Conservation (phyloP, 1,140 invertebrate species). For the Caenorhabditis latens region DNA sequence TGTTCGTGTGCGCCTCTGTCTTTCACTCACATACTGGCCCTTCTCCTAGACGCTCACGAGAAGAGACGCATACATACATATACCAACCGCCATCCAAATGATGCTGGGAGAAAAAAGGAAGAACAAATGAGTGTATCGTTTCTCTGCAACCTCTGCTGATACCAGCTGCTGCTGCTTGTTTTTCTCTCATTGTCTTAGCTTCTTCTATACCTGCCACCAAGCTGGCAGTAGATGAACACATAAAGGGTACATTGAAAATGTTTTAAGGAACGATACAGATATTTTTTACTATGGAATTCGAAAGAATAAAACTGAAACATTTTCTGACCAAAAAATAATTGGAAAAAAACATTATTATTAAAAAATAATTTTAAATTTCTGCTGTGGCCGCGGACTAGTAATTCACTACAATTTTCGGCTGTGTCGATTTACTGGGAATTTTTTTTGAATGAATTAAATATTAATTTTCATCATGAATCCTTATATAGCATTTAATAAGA, state of each 20-base stretch:
- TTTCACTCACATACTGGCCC: conserved; percentile 31
- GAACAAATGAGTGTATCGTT: neutral
- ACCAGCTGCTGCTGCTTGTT: neutral
- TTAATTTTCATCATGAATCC: too few species aligned
- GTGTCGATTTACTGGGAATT: neutral
- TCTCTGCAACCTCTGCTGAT: neutral
- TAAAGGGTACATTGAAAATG: neutral
- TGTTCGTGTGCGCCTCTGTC: conserved; percentile 20
- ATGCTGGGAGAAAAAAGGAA: neutral
- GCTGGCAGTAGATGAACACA: neutral
- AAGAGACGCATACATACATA: conserved; percentile 31
- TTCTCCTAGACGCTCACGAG: conserved; percentile 13
- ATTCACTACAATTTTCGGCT: neutral
- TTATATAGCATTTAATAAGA: too few species aligned
- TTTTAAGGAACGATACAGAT: neutral
- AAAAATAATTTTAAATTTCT: too few species aligned
- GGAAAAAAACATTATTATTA: neutral
- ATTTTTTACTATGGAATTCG: neutral
- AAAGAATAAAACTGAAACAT: neutral
- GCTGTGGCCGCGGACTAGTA: neutral
- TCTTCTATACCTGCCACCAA: neutral
- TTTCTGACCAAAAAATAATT: neutral
- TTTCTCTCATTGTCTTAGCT: neutral
- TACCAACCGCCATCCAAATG: neutral
- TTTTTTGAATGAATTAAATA: neutral